Base-by-base conservation (phyloP, 2,113 vertebrate genomes). In the Cyanocitta stelleri region DNA sequence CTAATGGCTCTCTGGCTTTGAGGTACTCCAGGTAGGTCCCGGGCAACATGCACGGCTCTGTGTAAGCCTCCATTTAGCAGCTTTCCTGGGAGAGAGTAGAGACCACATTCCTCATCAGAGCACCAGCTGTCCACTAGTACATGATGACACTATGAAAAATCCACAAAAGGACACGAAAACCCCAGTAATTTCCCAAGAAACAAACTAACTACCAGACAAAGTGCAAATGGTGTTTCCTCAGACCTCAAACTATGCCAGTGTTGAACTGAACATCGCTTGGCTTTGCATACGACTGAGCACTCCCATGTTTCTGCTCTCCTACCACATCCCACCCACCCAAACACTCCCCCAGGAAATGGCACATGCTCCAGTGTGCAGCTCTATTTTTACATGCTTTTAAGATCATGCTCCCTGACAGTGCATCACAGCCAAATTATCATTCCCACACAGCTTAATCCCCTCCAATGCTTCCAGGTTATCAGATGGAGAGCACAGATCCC, bases 381-480 rank as follows among this genome's bases (percentile, higher is more conserved):
- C 48, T 74, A 0, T 15, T 83, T 73, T 69, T 33, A 43, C 5
- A 10, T 7, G 6, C 20, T 24, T 58, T 22, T 39, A 37, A 73
- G n/a, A 41, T 22, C 32, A 44, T 0, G 1, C 32, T 69, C 22
- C 44, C 26, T 73, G 27, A n/a, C 8, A 13, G 3, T 33, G 32
- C n/a, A 21, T 18, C 41, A 61, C 33, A 52, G 46, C 55, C 46
- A 69, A 68, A 61, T 30, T 22, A 41, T 67, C 10, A 29, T 43
- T 49, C 21, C 43, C n/a, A 46, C 3, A 6, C 33, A 69, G 51
- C 20, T 9, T n/a, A 27, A 74, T 41, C 30, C 3, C 24, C 16
- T 37, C 15, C 35, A 8, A 14, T 69, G 49, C 52, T 93, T 79
- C 21, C 67, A 97, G 95, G 80, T 96, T 11, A 98, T 96, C 56